Evolutionary conservation across 2,113 vertebrate species (phyloP), one percentile per base, ranked within the genome.

Genomic region (Myrmecobius fasciatus): DNA sequence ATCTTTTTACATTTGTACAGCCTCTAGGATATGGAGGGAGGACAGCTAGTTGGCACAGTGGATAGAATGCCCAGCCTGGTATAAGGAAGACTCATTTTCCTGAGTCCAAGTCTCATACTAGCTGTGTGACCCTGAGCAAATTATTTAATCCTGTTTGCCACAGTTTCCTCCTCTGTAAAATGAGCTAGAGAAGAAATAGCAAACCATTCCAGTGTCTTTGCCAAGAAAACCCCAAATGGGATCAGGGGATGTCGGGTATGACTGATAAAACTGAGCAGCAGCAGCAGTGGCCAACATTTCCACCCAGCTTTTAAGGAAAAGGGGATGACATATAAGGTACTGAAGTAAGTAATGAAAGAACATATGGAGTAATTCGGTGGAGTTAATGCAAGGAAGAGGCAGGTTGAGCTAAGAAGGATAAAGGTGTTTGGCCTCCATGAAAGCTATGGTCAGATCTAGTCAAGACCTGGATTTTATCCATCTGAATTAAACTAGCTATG

Each of bases 1-100:
- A 9, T 53, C 89, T 94, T 49, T 51, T 67, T 96, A 90, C 43
- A 92, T 94, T 95, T 92, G 14, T 24, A 89, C 75, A 36, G 36
- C 46, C 95, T 96, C 47, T 91, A 47, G 53, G 20, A 89, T 89
- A 91, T 24, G 8, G 14, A 92, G 91, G 52, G 90, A 91, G 83
- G n/a, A 83, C 75, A 89, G 25, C 6, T 25, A 22, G 25, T 8
- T 24, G 51, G 14, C 1, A 20, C 20, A 7, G 2, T 26, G 49
- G 7, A 28, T 8, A 28, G 1, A 47, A 36, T 9, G 20, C 60
- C 60, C 60, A 36, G 60, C 4, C 31, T 67, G 31, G 31, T 36
- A 10, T 60, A 26, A 60, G 28, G 56, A 60, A 60, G 60, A 67
- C 56, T 67, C 31, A 67, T 67, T 12, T 67, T 67, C 11, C 31